Evolutionary conservation across 92 coral and sea anemone genomes (phyloP).

Genomic region (Meandrina meandrites): DNA sequence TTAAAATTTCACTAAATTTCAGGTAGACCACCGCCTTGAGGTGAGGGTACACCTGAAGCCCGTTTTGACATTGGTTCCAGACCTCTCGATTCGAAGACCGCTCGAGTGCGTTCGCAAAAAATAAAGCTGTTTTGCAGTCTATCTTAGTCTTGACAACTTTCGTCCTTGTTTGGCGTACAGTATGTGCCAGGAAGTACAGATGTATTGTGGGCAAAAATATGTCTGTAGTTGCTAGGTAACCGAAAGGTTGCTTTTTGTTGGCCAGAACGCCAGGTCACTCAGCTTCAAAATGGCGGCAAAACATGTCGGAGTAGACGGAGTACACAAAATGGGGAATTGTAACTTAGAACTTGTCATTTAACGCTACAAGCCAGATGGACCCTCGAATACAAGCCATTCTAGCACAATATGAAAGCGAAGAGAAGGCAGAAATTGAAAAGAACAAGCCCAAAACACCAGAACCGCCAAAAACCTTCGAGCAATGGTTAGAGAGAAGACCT

Average conservation of each 20-base stretch:
- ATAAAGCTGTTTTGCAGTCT: too few relatives aligned
- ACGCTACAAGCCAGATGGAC: slow-evolving; percentile 53
- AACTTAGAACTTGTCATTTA: neutral
- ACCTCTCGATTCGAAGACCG: too few relatives aligned
- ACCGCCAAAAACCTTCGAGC: slow-evolving; percentile 77
- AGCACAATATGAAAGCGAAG: slow-evolving; percentile 68
- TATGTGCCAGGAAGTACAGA: too few relatives aligned
- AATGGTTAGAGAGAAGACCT: slow-evolving; percentile 70
- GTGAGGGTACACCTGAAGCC: too few relatives aligned
- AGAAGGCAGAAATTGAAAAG: slow-evolving; percentile 50
- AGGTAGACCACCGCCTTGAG: too few relatives aligned
- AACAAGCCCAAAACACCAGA: slow-evolving; percentile 46
- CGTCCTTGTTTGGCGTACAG: too few relatives aligned
- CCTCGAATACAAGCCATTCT: slow-evolving; percentile 79
- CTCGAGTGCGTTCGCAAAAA: too few relatives aligned
- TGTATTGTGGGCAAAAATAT: neutral
- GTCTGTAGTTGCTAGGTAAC: slow-evolving; percentile 1
- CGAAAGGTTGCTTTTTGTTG: neutral
- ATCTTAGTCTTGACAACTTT: too few relatives aligned
- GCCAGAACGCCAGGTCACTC: slow-evolving; percentile 14
- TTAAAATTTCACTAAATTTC: too few relatives aligned
- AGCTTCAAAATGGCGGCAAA: slow-evolving; percentile 31
- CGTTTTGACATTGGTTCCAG: too few relatives aligned
- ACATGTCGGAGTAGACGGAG: neutral
- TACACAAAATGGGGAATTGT: neutral